Base-by-base conservation (phyloP, 2,888 invertebrate species). In the Nymphalis c-album region DNA sequence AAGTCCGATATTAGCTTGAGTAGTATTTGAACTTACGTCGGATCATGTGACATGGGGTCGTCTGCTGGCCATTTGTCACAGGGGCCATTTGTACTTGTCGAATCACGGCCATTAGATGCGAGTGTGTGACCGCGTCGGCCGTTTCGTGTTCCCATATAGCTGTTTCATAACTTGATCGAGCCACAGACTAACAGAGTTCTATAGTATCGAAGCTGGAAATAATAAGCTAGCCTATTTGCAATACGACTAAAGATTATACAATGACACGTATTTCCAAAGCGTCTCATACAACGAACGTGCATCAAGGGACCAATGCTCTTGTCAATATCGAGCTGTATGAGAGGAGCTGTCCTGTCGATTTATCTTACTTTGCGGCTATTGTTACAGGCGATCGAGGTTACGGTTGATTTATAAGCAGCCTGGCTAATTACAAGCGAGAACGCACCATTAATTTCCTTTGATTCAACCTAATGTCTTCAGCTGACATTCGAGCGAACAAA, bases 41-140 rank as follows among this genome's bases (percentile, higher is more conserved):
- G 76, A 74, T 75, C 80, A 83, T 78, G 82, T 83, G 84, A 86
- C 83, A 82, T 81, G 83, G 85, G 89, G 87, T 88, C 90, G 90
- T 87, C 90, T 85, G 83, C 85, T 84, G 83, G 84, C 90, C 90
- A 92, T 93, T 93, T 93, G 92, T 93, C 93, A 93, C 89, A 78
- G 84, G 78, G 82, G 88, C 91, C 92, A 92, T 93, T 93, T 93
- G 92, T 93, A 92, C 92, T 91, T 92, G 93, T 92, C 92, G 92
- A 92, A 92, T 92, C 92, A 91, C 91, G 86, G 88, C 91, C 92
- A 92, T 92, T 92, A 92, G 90, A 90, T 82, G 85, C 83, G 90
- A 90, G 91, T 90, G 91, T 90, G 90, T 89, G 90, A 91, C 91
- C 91, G 88, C 87, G 85, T 82, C 87, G 88, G 86, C 86, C 85